Conservation (phyloP, 1,140 invertebrate species). For the Cydia splendana region DNA sequence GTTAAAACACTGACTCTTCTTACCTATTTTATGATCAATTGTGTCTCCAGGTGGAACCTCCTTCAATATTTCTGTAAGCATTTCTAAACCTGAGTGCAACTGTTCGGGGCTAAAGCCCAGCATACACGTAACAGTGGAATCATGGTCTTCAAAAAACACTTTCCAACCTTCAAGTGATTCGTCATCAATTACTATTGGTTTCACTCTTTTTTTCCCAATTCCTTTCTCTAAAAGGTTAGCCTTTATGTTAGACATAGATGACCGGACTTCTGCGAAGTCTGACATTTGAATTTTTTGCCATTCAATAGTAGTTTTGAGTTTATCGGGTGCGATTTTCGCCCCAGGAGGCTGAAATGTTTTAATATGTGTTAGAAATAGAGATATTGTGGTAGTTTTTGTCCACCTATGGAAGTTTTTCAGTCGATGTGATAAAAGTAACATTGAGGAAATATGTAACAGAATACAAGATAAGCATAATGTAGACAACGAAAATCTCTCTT, state of each 20-base stretch:
- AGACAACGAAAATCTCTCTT: background rate
- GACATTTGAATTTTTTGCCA: conserved; percentile 75
- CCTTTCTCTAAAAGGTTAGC: conserved; percentile 39
- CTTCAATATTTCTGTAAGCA: conserved; percentile 53
- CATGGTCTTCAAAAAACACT: conserved; percentile 54
- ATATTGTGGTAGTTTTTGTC: too few species aligned
- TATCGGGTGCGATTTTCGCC: conserved; percentile 52
- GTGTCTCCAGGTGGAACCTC: conserved; percentile 55
- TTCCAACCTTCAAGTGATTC: conserved; percentile 52
- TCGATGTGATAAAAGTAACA: too few species aligned
- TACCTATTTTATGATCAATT: conserved; percentile 68
- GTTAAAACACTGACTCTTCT: background rate
- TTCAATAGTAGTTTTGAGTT: conserved; percentile 69
- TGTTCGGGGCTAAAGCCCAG: conserved; percentile 52
- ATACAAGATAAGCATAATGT: background rate
- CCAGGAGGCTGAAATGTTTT: conserved; percentile 47
- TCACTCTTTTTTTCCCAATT: conserved; percentile 36
- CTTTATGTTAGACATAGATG: conserved; percentile 59
- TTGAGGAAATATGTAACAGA: too few species aligned
- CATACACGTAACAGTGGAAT: conserved; percentile 60
- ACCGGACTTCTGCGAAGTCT: conserved; percentile 66
- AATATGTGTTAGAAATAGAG: background rate
- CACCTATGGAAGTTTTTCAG: too few species aligned
- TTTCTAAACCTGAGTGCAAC: conserved; percentile 58
- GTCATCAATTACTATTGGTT: conserved; percentile 45